Conservation (phyloP, 64 coral and sea anemone species). For the Porites australiensis region DNA sequence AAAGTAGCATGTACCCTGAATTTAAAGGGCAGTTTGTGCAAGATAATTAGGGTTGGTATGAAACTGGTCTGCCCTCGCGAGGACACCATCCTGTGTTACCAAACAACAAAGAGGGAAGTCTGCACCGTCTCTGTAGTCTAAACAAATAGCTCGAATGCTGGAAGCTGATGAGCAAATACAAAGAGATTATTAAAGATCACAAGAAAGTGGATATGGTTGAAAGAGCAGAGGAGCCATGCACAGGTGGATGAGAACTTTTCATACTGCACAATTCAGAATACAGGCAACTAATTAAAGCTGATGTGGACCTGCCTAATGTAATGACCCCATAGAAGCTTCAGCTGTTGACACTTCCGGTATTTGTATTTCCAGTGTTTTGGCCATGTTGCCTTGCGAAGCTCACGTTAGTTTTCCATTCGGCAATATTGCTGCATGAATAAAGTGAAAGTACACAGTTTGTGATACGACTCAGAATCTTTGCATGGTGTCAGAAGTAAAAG, state of each 20-base stretch:
- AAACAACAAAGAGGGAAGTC: constrained; percentile 17
- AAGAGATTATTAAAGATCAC: constrained; percentile 13
- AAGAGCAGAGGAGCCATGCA: not conserved
- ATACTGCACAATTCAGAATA: not conserved
- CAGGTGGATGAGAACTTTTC: not conserved
- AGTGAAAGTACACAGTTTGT: not conserved
- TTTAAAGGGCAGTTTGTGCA: not conserved
- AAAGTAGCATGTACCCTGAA: not conserved
- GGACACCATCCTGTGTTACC: constrained; percentile 8
- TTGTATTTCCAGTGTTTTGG: too few relatives aligned
- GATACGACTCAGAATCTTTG: not conserved
- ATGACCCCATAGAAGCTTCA: not conserved
- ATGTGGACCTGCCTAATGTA: not conserved
- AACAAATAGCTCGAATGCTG: not conserved
- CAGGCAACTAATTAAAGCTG: not conserved
- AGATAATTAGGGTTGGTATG: constrained; percentile 7
- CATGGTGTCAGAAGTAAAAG: constrained; percentile 1
- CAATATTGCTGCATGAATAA: not conserved
- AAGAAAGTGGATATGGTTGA: constrained; percentile 3
- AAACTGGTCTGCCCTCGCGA: not conserved
- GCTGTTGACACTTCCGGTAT: not conserved
- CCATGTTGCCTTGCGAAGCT: too few relatives aligned
- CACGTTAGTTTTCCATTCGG: too few relatives aligned
- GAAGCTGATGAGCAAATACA: not conserved
- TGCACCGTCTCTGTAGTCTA: not conserved